Conservation (phyloP, 2,797 vertebrate genomes). For the Urosaurus nigricauda region DNA sequence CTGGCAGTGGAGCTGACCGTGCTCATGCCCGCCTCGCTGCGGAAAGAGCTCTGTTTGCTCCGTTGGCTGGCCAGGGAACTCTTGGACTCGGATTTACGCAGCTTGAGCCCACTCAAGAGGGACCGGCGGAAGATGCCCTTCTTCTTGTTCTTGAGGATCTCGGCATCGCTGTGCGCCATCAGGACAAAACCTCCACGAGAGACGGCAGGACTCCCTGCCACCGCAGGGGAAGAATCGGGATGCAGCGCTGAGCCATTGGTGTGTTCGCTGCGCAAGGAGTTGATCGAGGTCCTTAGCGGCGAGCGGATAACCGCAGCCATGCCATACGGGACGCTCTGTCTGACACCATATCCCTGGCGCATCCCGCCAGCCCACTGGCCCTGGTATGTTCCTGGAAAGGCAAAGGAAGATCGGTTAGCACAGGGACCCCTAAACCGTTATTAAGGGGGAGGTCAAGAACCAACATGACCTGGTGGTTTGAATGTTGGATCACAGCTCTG, state of each 20-base stretch:
- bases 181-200: slow-evolving; percentile 96
- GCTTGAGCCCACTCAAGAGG: slow-evolving; percentile 93
- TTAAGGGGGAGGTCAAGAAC: too few species aligned
- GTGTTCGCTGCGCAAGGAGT: slow-evolving; percentile 97
- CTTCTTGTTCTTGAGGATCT: slow-evolving; percentile 94
- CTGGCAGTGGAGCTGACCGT: slow-evolving; percentile 96
- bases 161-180: slow-evolving; percentile 93
- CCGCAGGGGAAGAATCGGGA: slow-evolving; percentile 85
- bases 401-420: slow-evolving; percentile 13
- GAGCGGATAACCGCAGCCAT: slow-evolving; percentile 98
- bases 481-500: too few species aligned
- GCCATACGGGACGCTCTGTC: slow-evolving; percentile 97
- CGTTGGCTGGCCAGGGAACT: slow-evolving; percentile 96
- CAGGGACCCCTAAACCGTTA: too few species aligned
- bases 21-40: slow-evolving; percentile 97
- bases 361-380: slow-evolving; percentile 98
- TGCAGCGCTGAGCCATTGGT: slow-evolving; percentile 94
- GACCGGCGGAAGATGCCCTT: slow-evolving; percentile 96
- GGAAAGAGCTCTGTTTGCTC: slow-evolving; percentile 98
- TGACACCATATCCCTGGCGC: slow-evolving; percentile 96
- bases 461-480: too few species aligned
- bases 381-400: slow-evolving; percentile 92
- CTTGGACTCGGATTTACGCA: slow-evolving; percentile 97
- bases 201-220: slow-evolving; percentile 91
- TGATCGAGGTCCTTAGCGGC: slow-evolving; percentile 97